These are phyloP conservation scores for Aporrectodea caliginosa DNA, from an alignment of 1,140 invertebrate species.

Conservation along the genomic window DNA sequence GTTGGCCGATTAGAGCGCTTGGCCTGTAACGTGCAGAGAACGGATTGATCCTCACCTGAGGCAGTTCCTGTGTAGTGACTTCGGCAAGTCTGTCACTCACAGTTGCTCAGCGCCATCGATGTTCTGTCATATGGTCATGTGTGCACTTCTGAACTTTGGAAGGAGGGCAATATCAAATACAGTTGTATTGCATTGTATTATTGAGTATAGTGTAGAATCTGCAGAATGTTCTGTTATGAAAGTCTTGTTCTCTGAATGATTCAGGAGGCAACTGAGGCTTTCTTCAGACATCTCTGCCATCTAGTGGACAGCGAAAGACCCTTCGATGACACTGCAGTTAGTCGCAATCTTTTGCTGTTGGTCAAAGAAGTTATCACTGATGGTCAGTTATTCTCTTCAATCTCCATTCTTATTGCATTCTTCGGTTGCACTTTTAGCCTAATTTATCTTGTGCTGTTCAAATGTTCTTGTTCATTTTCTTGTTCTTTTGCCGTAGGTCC, in stretches of 20 bases:
- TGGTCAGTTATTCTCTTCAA: constrained; percentile 38
- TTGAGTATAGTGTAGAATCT: no score
- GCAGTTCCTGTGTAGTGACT: no score
- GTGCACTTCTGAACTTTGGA: no score
- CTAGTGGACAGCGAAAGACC: constrained; percentile 38
- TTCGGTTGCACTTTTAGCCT: constrained; percentile 1
- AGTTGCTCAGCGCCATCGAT: no score
- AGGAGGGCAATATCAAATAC: no score
- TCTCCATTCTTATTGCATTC: not conserved
- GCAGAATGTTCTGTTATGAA: not conserved
- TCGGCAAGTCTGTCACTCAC: no score
- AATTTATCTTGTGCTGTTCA: not conserved
- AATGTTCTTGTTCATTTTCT: not conserved
- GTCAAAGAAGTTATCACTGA: constrained; percentile 48
- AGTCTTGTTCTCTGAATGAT: not conserved
- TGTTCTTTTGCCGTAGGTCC: no score
- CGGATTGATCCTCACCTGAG: no score
- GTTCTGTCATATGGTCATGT: no score
- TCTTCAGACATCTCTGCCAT: constrained; percentile 49
- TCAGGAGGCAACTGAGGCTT: constrained; percentile 38
- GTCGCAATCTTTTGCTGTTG: constrained; percentile 34
- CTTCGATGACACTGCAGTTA: constrained; percentile 31
- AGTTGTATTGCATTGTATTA: no score
- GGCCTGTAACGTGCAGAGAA: no score
- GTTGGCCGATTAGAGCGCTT: no score